Evolutionary conservation across 37 sponge, comb jelly and placozoan species (phyloP).

Genomic region (Cliona cf. orientalis): DNA sequence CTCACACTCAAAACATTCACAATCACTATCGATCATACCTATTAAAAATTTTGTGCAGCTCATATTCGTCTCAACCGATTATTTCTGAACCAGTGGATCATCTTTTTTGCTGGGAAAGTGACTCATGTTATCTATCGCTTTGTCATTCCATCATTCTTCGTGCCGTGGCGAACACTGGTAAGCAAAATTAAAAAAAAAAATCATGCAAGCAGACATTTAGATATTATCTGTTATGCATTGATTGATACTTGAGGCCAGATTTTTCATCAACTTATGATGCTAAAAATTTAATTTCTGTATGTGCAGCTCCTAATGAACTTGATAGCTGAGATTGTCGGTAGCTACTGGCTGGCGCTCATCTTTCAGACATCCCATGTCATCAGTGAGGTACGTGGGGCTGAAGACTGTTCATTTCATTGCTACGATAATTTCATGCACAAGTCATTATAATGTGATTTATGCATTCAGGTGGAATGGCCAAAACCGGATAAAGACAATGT

Average conservation of each 20-base stretch:
- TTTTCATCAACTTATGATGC: too few relatives aligned
- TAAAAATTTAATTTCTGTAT: too few relatives aligned
- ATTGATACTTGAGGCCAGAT: too few relatives aligned
- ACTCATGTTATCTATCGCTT: constrained; percentile 66
- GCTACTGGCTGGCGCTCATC: constrained; percentile 94
- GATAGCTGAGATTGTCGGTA: constrained; percentile 73
- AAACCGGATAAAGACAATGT: constrained; percentile 82
- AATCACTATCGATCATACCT: too few relatives aligned
- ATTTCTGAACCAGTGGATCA: constrained; percentile 54
- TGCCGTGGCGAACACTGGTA: constrained; percentile 74
- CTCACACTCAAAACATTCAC: too few relatives aligned
- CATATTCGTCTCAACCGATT: constrained; percentile 76
- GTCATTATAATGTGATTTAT: too few relatives aligned
- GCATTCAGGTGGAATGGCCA: constrained; percentile 95
- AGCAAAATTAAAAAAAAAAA: too few relatives aligned
- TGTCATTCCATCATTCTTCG: constrained; percentile 71
- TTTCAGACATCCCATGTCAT: constrained; percentile 96
- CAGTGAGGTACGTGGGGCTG: constrained; percentile 60
- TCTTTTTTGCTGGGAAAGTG: constrained; percentile 80
- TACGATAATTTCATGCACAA: too few relatives aligned
- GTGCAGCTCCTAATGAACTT: constrained; percentile 65
- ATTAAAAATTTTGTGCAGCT: constrained; percentile 67
- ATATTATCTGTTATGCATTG: too few relatives aligned
- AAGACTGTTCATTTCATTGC: too few relatives aligned
- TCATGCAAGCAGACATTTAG: too few relatives aligned